Base-by-base conservation (phyloP, 2,113 vertebrate genomes). In the Parotia lawesii region DNA sequence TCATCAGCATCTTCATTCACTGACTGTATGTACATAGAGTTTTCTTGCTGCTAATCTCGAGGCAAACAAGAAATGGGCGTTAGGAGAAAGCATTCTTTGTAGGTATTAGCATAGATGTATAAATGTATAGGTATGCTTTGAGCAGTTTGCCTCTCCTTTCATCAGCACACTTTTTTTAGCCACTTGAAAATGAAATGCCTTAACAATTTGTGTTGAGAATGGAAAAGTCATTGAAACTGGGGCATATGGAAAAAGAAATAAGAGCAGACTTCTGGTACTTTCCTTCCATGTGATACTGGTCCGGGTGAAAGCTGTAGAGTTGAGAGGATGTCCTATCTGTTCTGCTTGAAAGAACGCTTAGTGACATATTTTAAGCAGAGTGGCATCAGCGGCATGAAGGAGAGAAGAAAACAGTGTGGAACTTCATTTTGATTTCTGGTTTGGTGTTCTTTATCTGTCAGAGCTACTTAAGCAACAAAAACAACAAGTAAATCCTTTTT, bases 1-100 rank as follows among this genome's bases (percentile, higher is more conserved):
- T 94, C 80, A 53, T 93, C 53, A 86, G 54, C 78, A 69, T 94
- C 88, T 92, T 94, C 82, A 53, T 91, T 97, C 82, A 70, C 73
- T 94, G 51, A 51, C 88, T 92, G 72, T 85, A 73, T n/a, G 66
- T 87, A 90, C 33, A 6, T 42, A n/a, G 60, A 45, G 33, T 88
- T 96, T 92, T 89, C 76, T 84, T 82, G 62, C 77, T 93, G 91
- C 44, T 87, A 35, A 37, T 57, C 91, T 96, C 70, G 58, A 93
- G 90, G 83, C 65, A 93, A 72, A 78, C 22, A 16, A 93, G 50
- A 45, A 79, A 5, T 35, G 81, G 80, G 57, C 87, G 90, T 44
- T 60, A 82, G 44, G 79, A 69, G 65, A 93, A 69, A 40, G 37
- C 24, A 17, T 80, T 95, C 80, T 96, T 96, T 79, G 37, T 87